A percentile compares a stretch with the other conserved stretches of the same genome.
Evolutionary conservation across 2,888 invertebrate species (phyloP).

Genomic region (Cephus nigrinus): DNA sequence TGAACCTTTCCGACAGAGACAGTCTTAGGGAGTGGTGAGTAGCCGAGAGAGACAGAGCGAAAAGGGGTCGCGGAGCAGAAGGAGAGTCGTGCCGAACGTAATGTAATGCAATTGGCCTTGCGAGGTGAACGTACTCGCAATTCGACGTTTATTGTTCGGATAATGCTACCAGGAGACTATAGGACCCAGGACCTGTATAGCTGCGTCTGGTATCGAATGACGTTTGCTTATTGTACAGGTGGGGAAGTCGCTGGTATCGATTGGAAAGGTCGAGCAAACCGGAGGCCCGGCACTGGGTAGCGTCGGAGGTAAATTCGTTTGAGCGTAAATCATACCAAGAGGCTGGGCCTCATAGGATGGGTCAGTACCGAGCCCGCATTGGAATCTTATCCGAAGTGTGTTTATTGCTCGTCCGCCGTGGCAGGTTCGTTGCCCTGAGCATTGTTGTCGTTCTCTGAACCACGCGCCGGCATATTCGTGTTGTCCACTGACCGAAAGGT

Average conservation of each 20-base stretch:
- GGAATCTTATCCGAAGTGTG: neutral
- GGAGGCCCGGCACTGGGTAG: neutral
- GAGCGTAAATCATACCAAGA: neutral
- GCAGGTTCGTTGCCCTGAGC: constrained; percentile 34
- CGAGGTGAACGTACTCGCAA: constrained; percentile 54
- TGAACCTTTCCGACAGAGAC: neutral
- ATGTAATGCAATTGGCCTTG: constrained; percentile 45
- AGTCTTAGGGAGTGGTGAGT: neutral
- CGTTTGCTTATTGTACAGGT: neutral
- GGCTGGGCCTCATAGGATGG: neutral
- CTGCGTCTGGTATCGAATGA: neutral
- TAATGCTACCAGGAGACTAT: neutral
- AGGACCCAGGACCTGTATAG: neutral
- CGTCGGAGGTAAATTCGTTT: neutral
- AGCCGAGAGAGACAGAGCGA: neutral
- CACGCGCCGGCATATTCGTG: constrained; percentile 7
- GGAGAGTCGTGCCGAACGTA: constrained; percentile 31
- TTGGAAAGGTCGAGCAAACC: neutral
- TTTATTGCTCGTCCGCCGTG: constrained; percentile 17
- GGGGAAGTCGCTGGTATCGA: neutral
- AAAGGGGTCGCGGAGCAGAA: neutral
- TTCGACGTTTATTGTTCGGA: constrained; percentile 24
- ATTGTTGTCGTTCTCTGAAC: constrained; percentile 25
- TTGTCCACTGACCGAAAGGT: constrained; percentile 13
- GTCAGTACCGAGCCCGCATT: neutral